phyloP scores from a whole-genome alignment of 2,888 invertebrate genomes.

The Aricia artaxerxes region DNA sequence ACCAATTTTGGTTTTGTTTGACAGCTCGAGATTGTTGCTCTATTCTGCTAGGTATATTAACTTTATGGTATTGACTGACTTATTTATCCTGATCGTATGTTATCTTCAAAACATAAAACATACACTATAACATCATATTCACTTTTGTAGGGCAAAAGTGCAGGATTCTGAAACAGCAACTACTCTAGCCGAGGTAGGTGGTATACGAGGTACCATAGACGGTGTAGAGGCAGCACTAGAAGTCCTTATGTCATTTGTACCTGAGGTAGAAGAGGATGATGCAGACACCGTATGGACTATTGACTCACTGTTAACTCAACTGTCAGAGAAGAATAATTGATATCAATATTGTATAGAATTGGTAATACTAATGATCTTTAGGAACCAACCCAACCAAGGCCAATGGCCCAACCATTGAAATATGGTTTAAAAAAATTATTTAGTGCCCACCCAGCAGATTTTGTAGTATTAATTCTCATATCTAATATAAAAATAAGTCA shows the following conservation, averaged over 20 bases:
- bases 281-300: conserved; percentile 72
- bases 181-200: conserved; percentile 65
- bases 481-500: no score
- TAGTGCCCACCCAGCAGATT: no score
- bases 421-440: no score
- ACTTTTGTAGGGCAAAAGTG: conserved; percentile 50
- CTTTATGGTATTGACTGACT: not conserved
- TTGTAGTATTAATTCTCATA: no score
- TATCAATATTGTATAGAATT: not conserved
- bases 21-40: no score
- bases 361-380: no score
- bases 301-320: conserved; percentile 64
- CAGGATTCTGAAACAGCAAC: conserved; percentile 68
- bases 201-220: conserved; percentile 58
- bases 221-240: conserved; percentile 67
- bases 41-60: no score
- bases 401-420: no score
- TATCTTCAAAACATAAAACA: not conserved
- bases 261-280: conserved; percentile 61
- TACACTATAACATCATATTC: not conserved
- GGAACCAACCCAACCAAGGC: no score
- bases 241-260: conserved; percentile 62
- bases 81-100: not conserved
- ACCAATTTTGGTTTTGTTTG: no score
- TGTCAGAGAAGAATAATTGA: conserved; percentile 54